phyloP scores from a whole-genome alignment of 2,113 vertebrate genomes.

The Parus major region DNA sequence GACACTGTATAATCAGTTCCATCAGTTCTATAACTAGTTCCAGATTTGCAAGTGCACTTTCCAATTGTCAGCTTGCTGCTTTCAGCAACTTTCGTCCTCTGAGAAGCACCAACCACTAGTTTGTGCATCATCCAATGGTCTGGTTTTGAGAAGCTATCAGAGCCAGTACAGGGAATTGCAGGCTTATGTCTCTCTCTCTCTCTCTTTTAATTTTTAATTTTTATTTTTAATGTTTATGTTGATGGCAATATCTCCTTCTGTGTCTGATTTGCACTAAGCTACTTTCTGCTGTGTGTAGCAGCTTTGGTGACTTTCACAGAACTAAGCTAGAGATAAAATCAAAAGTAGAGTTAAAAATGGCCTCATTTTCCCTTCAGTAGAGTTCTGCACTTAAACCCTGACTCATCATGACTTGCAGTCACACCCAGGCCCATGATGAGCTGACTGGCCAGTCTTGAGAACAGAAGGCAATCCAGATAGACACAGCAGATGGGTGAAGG shows the following conservation, averaged over 20 bases:
- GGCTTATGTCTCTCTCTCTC: not conserved
- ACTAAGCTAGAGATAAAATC: constrained; percentile 18
- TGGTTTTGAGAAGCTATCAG: not conserved
- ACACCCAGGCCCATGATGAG: constrained; percentile 6
- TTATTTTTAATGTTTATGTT: not conserved
- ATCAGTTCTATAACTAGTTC: not conserved
- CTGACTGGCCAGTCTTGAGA: not conserved
- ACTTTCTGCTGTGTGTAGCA: not conserved
- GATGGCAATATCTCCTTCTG: not conserved
- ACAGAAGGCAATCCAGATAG: constrained; percentile 6
- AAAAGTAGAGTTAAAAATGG: constrained; percentile 16
- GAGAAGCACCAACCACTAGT: not conserved
- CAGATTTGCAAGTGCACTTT: constrained; percentile 6
- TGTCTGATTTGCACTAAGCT: not conserved
- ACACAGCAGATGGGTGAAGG: not conserved
- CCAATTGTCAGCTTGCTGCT: not conserved
- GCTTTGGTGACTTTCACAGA: constrained; percentile 6
- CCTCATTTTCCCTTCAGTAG: constrained; percentile 19
- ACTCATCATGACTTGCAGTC: constrained; percentile 45
- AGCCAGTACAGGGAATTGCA: not conserved
- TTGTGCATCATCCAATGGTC: not conserved
- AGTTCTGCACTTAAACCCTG: constrained; percentile 2
- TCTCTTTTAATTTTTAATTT: too few relatives aligned
- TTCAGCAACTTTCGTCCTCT: not conserved
- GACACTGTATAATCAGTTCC: not conserved